A percentile compares a stretch with the other conserved stretches of the same genome.
phyloP scores from a whole-genome alignment of 2,797 vertebrate genomes.

The Danio albolineatus region DNA sequence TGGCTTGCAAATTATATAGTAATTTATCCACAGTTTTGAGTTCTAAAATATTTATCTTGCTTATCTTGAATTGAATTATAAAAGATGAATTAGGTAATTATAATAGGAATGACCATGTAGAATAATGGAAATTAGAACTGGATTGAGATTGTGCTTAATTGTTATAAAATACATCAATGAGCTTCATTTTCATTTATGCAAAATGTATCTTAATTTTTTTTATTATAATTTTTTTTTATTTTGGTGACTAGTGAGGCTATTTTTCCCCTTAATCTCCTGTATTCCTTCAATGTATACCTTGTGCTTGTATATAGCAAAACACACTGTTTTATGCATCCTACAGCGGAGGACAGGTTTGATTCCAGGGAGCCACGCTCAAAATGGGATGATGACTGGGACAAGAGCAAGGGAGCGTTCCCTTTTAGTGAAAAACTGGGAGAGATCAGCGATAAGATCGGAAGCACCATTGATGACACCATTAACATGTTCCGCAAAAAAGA shows the following conservation, averaged over 20 bases:
- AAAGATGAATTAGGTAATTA: constrained; percentile 10
- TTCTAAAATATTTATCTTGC: background rate
- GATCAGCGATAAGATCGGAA: constrained; percentile 97
- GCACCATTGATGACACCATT: constrained; percentile 96
- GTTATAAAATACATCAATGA: background rate
- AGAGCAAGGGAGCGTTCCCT: constrained; percentile 88
- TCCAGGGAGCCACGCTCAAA: constrained; percentile 84
- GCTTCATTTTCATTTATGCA: too few species aligned
- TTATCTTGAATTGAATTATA: too few species aligned
- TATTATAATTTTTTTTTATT: too few species aligned
- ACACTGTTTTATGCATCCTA: constrained; percentile 13
- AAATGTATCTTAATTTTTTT: too few species aligned
- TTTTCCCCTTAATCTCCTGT: background rate
- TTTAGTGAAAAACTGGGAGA: constrained; percentile 97
- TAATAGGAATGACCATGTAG: constrained; percentile 4
- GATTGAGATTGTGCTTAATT: background rate
- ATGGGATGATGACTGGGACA: constrained; percentile 98
- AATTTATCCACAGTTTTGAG: constrained; percentile 10
- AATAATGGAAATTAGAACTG: background rate
- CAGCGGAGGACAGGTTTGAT: constrained; percentile 88
- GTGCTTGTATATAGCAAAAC: background rate
- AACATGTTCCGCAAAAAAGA: constrained; percentile 95
- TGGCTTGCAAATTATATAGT: background rate
- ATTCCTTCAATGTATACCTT: background rate
- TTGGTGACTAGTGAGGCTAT: background rate